Conservation (phyloP, 2,113 vertebrate species). For the Cyanoramphus novaezelandiae region DNA sequence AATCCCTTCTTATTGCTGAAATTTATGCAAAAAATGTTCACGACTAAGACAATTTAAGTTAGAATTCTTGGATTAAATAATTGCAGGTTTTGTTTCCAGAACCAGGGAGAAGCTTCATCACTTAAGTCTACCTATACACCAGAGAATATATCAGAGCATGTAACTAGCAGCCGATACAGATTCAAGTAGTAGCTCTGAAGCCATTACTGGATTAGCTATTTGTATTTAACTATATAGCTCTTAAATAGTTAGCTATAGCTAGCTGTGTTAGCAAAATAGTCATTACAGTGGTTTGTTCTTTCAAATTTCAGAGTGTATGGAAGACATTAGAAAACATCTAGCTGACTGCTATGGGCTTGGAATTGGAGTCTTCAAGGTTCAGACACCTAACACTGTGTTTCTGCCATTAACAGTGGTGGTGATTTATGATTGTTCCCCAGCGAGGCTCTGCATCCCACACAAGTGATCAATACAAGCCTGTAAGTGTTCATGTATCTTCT, state of each 20-base stretch:
- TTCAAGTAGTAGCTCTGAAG: not conserved
- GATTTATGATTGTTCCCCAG: not conserved
- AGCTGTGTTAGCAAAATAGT: not conserved
- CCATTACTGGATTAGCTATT: not conserved
- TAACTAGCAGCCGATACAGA: not conserved
- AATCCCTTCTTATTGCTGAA: not conserved
- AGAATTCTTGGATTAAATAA: not conserved
- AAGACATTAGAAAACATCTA: not conserved
- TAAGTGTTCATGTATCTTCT: not conserved
- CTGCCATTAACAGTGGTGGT: not conserved
- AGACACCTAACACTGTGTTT: not conserved
- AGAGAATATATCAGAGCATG: not conserved
- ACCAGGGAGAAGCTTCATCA: not conserved
- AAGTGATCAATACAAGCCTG: not conserved
- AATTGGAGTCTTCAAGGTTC: not conserved
- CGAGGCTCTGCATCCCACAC: not conserved
- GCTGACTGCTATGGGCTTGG: not conserved
- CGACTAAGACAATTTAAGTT: not conserved
- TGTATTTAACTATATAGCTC: not conserved
- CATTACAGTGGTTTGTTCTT: not conserved
- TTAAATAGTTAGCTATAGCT: not conserved
- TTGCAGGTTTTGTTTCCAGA: not conserved
- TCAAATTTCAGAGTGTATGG: not conserved
- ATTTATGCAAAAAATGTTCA: not conserved
- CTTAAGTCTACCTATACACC: not conserved